A percentile compares a stretch with the other conserved stretches of the same genome.
Evolutionary conservation across 2,888 invertebrate species (phyloP).

Genomic region (Cantharis rustica): DNA sequence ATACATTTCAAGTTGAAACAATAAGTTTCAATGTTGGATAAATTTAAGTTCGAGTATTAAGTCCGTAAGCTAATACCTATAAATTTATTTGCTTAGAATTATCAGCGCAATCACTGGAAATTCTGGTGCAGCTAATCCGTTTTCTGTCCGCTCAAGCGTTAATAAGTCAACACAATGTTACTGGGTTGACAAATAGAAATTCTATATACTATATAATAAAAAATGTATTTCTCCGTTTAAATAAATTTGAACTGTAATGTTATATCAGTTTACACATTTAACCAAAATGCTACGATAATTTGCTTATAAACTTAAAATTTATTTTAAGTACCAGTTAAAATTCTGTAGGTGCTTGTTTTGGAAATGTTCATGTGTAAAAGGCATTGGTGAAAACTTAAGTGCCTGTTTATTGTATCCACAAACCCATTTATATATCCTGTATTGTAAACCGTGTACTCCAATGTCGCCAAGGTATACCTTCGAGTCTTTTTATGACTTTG

Average conservation of each 20-base stretch:
- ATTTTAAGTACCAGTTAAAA: background rate
- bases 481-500: background rate
- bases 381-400: slow-evolving; percentile 5
- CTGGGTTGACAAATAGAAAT: background rate
- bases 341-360: background rate
- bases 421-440: background rate
- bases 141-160: background rate
- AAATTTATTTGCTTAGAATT: background rate
- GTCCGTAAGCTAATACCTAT: background rate
- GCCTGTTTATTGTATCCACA: slow-evolving; percentile 2
- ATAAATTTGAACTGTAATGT: background rate
- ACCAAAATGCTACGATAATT: background rate
- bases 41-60: background rate
- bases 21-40: background rate
- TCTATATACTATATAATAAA: background rate
- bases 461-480: slow-evolving; percentile 5
- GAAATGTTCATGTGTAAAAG: background rate
- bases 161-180: background rate
- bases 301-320: background rate
- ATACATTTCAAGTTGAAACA: background rate
- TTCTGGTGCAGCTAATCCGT: background rate
- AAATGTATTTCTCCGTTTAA: background rate
- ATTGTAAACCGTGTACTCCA: background rate
- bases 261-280: background rate
- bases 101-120: background rate